Evolutionary conservation across 2,888 invertebrate genomes (phyloP).

Genomic region (Dermolepida albohirtum): DNA sequence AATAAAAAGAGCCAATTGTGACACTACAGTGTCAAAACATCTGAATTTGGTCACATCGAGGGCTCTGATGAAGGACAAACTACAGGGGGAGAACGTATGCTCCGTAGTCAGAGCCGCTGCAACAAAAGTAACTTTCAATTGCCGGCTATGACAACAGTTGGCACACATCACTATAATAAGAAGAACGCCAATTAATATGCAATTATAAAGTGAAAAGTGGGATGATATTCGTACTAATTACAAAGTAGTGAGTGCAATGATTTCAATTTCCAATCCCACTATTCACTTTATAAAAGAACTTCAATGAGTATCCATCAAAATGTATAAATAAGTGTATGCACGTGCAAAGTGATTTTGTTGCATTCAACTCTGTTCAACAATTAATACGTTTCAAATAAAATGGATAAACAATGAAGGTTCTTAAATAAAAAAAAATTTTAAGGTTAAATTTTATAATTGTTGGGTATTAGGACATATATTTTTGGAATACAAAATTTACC

Average conservation of each 20-base stretch:
- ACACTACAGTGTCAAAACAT: constrained; percentile 51
- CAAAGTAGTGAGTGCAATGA: background rate
- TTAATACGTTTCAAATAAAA: background rate
- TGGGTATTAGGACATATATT: constrained; percentile 37
- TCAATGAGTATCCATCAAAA: constrained; percentile 36
- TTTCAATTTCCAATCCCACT: constrained; percentile 19
- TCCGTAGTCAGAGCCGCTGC: constrained; percentile 66
- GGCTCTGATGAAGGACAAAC: constrained; percentile 57
- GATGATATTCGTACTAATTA: constrained; percentile 23
- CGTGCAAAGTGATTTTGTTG: background rate
- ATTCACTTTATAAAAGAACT: constrained; percentile 20
- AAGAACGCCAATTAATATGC: constrained; percentile 61
- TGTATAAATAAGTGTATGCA: too few relatives aligned
- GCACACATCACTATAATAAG: constrained; percentile 64
- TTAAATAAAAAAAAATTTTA: constrained; percentile 33
- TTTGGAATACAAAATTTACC: constrained; percentile 37
- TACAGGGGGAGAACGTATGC: constrained; percentile 58
- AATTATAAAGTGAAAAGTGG: constrained; percentile 38
- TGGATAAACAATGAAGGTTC: constrained; percentile 31
- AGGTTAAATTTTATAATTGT: constrained; percentile 37
- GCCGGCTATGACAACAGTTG: constrained; percentile 65
- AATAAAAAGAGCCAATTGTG: constrained; percentile 55
- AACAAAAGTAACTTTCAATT: constrained; percentile 62
- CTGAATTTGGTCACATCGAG: constrained; percentile 53
- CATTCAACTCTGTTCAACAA: background rate